These are phyloP conservation scores for Ophonus ardosiacus DNA, from an alignment of 2,888 invertebrate genomes.

Conservation along the genomic window DNA sequence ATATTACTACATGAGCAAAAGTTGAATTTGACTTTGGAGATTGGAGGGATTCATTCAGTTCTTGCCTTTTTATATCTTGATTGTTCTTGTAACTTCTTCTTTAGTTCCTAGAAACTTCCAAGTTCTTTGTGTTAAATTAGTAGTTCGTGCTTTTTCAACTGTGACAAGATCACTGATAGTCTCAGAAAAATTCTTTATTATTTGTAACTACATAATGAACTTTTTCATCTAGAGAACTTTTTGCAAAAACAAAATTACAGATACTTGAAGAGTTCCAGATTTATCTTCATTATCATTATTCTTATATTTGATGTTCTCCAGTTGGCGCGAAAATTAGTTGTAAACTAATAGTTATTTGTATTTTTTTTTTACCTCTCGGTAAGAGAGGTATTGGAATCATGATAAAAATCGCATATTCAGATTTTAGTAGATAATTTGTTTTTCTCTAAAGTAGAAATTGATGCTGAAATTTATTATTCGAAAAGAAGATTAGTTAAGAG, in stretches of 20 bases:
- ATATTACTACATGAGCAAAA: constrained; percentile 27
- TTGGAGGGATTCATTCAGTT: constrained; percentile 11
- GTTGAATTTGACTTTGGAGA: constrained; percentile 32
- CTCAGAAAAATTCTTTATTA: constrained; percentile 26
- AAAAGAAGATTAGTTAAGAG: too few species aligned
- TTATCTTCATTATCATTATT: neutral
- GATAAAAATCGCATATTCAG: too few species aligned
- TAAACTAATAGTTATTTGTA: too few species aligned
- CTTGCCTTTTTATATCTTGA: constrained; percentile 31
- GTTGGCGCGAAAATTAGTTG: too few species aligned
- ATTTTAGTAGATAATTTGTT: too few species aligned
- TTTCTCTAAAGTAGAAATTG: too few species aligned
- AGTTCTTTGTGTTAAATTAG: constrained; percentile 40
- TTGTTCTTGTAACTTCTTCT: constrained; percentile 39
- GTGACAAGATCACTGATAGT: constrained; percentile 29
- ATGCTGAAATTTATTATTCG: too few species aligned
- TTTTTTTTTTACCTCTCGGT: too few species aligned
- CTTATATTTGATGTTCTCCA: neutral
- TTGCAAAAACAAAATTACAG: neutral
- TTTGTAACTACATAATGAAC: constrained; percentile 39
- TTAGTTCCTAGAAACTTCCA: constrained; percentile 28
- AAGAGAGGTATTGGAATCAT: too few species aligned
- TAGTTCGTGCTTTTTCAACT: constrained; percentile 44
- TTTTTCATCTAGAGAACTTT: neutral
- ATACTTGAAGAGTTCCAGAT: neutral